A percentile compares a stretch with the other conserved stretches of the same genome.
Evolutionary conservation across 2,797 vertebrate species (phyloP).

Genomic region (Crenuchus spilurus): DNA sequence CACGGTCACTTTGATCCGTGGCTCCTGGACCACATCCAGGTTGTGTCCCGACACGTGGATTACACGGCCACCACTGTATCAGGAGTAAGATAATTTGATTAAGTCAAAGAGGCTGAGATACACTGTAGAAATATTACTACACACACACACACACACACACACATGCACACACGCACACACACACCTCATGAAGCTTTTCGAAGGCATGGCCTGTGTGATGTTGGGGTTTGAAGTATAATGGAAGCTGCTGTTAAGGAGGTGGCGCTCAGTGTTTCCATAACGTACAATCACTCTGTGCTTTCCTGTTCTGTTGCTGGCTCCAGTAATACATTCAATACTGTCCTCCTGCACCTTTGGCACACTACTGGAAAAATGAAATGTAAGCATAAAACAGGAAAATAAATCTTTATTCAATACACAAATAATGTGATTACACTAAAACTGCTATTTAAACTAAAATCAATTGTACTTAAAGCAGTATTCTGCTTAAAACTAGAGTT

Average conservation of each 20-base stretch:
- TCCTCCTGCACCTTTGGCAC: constrained; percentile 78
- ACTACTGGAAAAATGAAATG: constrained; percentile 67
- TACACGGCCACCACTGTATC: constrained; percentile 87
- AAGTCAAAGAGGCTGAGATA: background rate
- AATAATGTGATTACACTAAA: no score
- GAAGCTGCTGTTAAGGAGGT: constrained; percentile 77
- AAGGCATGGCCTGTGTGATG: constrained; percentile 84
- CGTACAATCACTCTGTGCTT: constrained; percentile 82
- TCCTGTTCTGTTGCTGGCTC: constrained; percentile 79
- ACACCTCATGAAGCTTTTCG: constrained; percentile 91
- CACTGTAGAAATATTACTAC: no score
- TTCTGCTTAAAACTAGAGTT: no score
- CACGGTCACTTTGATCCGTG: constrained; percentile 86
- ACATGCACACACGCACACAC: background rate
- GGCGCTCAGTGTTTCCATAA: constrained; percentile 82
- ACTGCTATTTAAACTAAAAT: no score
- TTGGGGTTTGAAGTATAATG: constrained; percentile 90
- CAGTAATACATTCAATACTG: constrained; percentile 84
- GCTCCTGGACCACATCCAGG: constrained; percentile 92
- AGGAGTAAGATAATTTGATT: background rate
- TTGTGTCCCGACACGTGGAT: constrained; percentile 87
- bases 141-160: no score
- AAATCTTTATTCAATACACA: no score
- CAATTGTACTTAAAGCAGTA: no score
- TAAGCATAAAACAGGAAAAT: no score